Evolutionary conservation across 2,797 vertebrate genomes (phyloP).

Genomic region (Pipistrellus pipistrellus): DNA sequence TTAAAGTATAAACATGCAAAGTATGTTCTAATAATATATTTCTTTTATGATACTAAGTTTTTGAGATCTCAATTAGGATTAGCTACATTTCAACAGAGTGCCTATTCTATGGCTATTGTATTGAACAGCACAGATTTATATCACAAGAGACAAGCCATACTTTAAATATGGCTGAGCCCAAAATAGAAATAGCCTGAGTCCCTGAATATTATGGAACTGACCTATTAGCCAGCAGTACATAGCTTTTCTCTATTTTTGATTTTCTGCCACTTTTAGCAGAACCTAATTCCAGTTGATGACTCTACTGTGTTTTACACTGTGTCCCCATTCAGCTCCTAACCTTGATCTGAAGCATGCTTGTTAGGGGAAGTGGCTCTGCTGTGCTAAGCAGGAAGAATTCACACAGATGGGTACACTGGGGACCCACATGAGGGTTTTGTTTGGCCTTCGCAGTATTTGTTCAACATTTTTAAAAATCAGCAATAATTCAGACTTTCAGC

Average conservation of each 20-base stretch:
- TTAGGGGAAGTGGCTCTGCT: neutral
- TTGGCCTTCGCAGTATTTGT: neutral
- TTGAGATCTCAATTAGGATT: neutral
- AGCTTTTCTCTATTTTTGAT: slow-evolving; percentile 23
- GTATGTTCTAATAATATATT: neutral
- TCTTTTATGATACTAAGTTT: neutral
- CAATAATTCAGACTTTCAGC: neutral
- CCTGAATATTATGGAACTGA: neutral
- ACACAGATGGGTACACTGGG: neutral
- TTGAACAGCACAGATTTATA: neutral
- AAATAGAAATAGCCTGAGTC: neutral
- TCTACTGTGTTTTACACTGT: neutral
- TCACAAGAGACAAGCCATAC: neutral
- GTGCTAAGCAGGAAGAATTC: neutral
- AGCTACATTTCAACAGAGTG: neutral
- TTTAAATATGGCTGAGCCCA: neutral
- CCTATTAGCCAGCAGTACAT: neutral
- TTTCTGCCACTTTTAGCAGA: neutral
- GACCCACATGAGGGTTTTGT: neutral
- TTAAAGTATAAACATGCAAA: neutral
- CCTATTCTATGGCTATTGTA: neutral
- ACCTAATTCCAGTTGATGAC: neutral
- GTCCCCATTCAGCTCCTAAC: neutral
- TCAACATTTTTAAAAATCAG: neutral
- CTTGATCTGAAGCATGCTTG: neutral